Base-by-base conservation (phyloP, 2,113 vertebrate genomes). In the Oreotragus oreotragus region DNA sequence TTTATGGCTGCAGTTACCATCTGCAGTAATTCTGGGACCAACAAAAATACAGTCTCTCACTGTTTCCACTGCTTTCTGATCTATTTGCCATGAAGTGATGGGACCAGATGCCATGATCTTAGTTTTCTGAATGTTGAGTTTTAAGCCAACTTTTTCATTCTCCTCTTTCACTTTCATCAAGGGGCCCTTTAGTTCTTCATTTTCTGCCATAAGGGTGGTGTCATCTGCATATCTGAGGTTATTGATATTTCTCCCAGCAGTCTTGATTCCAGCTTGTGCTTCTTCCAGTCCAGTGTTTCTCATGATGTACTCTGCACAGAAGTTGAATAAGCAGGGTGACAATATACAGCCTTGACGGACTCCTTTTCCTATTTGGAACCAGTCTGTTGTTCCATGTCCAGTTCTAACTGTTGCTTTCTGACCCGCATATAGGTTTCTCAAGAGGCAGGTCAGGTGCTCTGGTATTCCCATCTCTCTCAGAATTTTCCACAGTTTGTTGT, bases 131-230 rank as follows among this genome's bases (percentile, higher is more conserved):
- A 66, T 66, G 62, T 66, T 66, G 62, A 66, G 62, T 1, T 66
- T 19, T 66, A 66, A 66, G 62, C 16, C 33, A 64, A 64, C 30
- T 17, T 64, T 64, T 17, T 64, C 33, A 64, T 1, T 64, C 7
- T 16, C 6, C 60, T n/a, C 15, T 64, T 64, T 64, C 1, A 64
- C 15, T 64, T 64, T 64, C 62, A n/a, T 64, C 62, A 64, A n/a
- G 62, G 2, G 30, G 30, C 3, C 1, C 7, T 64, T n/a, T n/a
- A n/a, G 62, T 15, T 30, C 60, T 64, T 64, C 3, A 0, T 7
- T 64, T 64, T 9, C 62, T 64, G 7, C 30, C 7, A 64, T 64
- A 17, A 64, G 62, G 62, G 1, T n/a, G 33, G 4, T 64, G 15
- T 64, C 30, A 64, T 64, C 30, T n/a, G 62, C 7, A n/a, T 64